Percentiles rank a stretch among this genome's conserved stretches.
phyloP scores from a whole-genome alignment of 2,888 invertebrate genomes.

The Archips crataeganus region DNA sequence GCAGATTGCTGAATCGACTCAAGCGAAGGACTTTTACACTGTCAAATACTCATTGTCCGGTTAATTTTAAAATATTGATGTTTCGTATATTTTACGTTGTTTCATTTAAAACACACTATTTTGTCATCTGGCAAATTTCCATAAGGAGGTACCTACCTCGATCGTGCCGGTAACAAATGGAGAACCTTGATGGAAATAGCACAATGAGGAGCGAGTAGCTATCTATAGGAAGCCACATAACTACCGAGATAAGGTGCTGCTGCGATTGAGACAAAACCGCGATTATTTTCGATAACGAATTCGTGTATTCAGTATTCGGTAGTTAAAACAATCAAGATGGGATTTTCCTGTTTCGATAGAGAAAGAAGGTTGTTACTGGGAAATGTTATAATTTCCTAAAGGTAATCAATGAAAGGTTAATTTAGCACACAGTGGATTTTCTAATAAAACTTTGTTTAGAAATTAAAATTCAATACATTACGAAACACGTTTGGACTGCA shows the following conservation, averaged over 20 bases:
- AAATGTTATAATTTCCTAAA: no score
- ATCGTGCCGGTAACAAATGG: slow-evolving; percentile 48
- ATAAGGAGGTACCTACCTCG: slow-evolving; percentile 27
- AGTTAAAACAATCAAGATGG: slow-evolving; percentile 20
- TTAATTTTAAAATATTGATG: slow-evolving; percentile 8
- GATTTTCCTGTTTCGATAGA: neutral
- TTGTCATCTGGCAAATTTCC: slow-evolving; percentile 33
- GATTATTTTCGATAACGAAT: slow-evolving; percentile 39
- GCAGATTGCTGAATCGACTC: slow-evolving; percentile 23
- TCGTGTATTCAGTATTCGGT: slow-evolving; percentile 17
- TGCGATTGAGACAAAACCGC: slow-evolving; percentile 39
- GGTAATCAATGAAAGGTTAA: no score
- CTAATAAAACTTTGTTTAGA: no score
- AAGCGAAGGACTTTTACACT: neutral
- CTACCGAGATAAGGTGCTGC: slow-evolving; percentile 40
- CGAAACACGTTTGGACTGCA: neutral
- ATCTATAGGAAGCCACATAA: slow-evolving; percentile 54
- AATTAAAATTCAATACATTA: neutral
- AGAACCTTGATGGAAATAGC: slow-evolving; percentile 58
- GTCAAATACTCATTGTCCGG: neutral
- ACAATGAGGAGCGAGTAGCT: slow-evolving; percentile 50
- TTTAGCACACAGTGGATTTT: no score
- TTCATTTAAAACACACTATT: slow-evolving; percentile 8
- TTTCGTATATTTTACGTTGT: neutral
- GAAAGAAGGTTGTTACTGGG: no score